Conservation (phyloP, 2,888 invertebrate genomes). For the Pterostichus niger region DNA sequence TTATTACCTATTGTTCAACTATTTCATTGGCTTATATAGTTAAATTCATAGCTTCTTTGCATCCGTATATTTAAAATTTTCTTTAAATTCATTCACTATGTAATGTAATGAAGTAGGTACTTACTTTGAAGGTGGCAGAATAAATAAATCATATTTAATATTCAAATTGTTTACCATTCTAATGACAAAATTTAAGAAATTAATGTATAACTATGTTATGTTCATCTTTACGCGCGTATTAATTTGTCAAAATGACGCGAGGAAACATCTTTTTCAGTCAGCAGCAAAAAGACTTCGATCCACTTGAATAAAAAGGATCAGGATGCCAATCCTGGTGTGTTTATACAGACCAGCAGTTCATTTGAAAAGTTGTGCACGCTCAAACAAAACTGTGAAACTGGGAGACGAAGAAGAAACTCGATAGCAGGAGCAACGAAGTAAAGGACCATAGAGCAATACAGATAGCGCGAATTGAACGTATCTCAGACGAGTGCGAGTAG, state of each 20-base stretch:
- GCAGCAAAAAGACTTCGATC: conserved; percentile 22
- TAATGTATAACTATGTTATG: too few relatives aligned
- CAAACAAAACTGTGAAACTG: conserved; percentile 45
- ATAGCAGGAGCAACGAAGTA: too few relatives aligned
- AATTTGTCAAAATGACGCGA: neutral
- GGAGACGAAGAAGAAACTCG: conserved; percentile 20
- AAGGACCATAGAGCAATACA: conserved; percentile 23
- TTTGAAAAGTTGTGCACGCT: conserved; percentile 64
- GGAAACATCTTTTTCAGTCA: conserved; percentile 9
- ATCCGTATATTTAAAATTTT: too few relatives aligned
- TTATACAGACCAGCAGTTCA: conserved; percentile 53
- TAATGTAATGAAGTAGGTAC: too few relatives aligned
- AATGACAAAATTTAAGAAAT: too few relatives aligned
- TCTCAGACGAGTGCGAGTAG: neutral
- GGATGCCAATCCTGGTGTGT: conserved; percentile 52
- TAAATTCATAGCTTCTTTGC: too few relatives aligned
- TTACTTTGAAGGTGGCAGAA: too few relatives aligned
- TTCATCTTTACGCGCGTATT: neutral
- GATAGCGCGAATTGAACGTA: conserved; percentile 11
- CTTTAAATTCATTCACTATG: too few relatives aligned
- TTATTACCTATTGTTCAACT: too few relatives aligned
- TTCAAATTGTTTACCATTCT: too few relatives aligned
- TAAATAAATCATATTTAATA: too few relatives aligned
- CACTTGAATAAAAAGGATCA: conserved; percentile 56
- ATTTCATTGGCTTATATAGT: too few relatives aligned